A percentile compares a stretch with the other conserved stretches of the same genome.
phyloP scores from a whole-genome alignment of 1,140 invertebrate genomes.

The Solen grandis region DNA sequence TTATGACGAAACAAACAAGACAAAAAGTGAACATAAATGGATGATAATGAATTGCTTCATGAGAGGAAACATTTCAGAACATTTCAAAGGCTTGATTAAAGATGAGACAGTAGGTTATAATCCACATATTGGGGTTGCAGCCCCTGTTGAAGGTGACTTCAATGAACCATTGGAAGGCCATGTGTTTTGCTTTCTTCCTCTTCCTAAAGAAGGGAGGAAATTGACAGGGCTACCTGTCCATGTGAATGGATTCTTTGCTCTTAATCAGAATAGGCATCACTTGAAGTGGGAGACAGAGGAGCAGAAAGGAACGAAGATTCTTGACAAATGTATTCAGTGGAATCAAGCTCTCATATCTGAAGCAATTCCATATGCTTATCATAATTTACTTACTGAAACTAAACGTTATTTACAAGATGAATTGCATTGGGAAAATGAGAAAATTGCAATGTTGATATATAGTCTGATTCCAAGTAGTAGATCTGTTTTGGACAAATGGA shows the following conservation, averaged over 20 bases:
- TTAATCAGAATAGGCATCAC: slow-evolving; percentile 72
- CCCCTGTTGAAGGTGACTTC: slow-evolving; percentile 31
- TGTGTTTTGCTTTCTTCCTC: slow-evolving; percentile 76
- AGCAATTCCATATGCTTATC: slow-evolving; percentile 63
- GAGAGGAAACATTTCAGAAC: slow-evolving; percentile 30
- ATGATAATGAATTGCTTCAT: slow-evolving; percentile 58
- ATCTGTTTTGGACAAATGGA: no score
- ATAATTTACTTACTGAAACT: no score
- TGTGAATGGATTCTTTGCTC: slow-evolving; percentile 75
- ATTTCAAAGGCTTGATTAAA: slow-evolving; percentile 45
- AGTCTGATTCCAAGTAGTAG: no score
- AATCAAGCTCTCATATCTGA: slow-evolving; percentile 71
- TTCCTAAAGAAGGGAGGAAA: slow-evolving; percentile 65
- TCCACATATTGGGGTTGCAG: slow-evolving; percentile 72
- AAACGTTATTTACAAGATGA: no score
- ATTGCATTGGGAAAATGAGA: no score
- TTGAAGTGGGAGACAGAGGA: slow-evolving; percentile 73
- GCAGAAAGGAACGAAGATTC: slow-evolving; percentile 44
- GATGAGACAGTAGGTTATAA: slow-evolving; percentile 59
- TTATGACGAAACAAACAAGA: no score
- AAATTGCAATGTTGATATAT: no score
- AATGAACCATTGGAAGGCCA: slow-evolving; percentile 63
- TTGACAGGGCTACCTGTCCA: slow-evolving; percentile 75
- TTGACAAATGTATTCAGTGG: slow-evolving; percentile 70
- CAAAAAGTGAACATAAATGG: slow-evolving; percentile 17